Base-by-base conservation (phyloP, 2,888 invertebrate genomes). In the Tridacna gigas region DNA sequence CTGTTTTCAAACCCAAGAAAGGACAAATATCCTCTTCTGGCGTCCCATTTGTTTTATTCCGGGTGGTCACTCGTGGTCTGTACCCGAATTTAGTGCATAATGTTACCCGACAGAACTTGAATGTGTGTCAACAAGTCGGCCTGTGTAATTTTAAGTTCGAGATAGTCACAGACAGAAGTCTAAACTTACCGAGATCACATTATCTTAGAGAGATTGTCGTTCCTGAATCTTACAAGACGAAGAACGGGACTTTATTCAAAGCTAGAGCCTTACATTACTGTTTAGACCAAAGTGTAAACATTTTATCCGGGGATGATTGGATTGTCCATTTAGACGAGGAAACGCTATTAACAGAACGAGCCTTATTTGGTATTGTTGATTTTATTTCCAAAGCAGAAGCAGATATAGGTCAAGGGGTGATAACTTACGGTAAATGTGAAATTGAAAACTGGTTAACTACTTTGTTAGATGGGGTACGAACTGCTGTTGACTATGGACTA, bases 401-500 rank as follows among this genome's bases (percentile, higher is more conserved):
- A 63, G 86, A 88, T 63, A 78, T 89, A n/a, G 89, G 89, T 9
- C 89, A 89, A 69, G 89, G 89, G 26, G 88, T 88, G 15, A 88
- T 89, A 26, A 82, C 86, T 20, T 89, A 89, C 75, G 88, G 85
- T 25, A 83, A 88, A 79, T 88, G 85, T 48, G 88, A 86, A 37
- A 86, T 89, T 47, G 89, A 88, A 0, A 88, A 88, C 66, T 89
- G 89, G 89, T 82, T 80, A 81, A 86, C 88, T 5, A 89, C 89
- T 11, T 75, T 89, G 2, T 80, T 83, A 3, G 89, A 89, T 76
- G 82, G 88, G 69, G 84, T 88, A 1, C 84, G 89, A 13, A 88
- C 88, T 25, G 81, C 86, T 18, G 84, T 88, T 12, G 89, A 89
- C 67, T 67, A 84, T 51, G 89, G 89, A n/a, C 83, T 86, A 83